These are phyloP conservation scores for Anthonomus grandis DNA, from an alignment of 1,140 invertebrate genomes.

Conservation along the genomic window DNA sequence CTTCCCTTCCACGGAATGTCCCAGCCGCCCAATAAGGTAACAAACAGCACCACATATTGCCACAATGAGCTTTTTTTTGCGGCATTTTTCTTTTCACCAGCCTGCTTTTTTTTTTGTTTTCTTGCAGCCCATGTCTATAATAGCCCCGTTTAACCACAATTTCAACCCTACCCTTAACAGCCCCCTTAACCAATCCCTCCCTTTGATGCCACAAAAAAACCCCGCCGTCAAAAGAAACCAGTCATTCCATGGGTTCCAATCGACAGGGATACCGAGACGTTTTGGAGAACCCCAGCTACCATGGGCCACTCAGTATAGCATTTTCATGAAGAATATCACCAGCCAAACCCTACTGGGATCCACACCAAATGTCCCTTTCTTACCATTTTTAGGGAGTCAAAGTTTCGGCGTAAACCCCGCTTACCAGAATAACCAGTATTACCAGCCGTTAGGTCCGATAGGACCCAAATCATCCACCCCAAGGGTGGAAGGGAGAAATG, in stretches of 20 bases:
- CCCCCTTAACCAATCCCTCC: conserved; percentile 11
- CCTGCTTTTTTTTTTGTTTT: conserved; percentile 34
- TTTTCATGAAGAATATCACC: conserved; percentile 19
- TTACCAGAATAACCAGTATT: conserved; percentile 24
- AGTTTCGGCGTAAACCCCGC: conserved; percentile 1
- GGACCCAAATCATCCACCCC: not conserved
- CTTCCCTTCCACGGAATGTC: conserved; percentile 89
- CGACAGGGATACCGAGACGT: not conserved
- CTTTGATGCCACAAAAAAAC: conserved; percentile 3
- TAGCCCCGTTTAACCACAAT: conserved; percentile 44
- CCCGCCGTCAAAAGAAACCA: conserved; percentile 39
- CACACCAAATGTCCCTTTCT: conserved; percentile 11
- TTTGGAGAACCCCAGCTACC: conserved; percentile 12
- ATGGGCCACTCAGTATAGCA: conserved; percentile 24
- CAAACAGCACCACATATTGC: conserved; percentile 9
- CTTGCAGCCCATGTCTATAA: conserved; percentile 48
- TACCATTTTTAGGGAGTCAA: not conserved
- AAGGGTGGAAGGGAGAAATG: conserved; percentile 33
- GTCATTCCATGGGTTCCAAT: conserved; percentile 46
- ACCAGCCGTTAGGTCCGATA: conserved; percentile 4
- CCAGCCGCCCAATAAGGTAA: conserved; percentile 86
- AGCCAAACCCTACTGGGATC: conserved; percentile 12
- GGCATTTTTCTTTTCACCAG: conserved; percentile 24
- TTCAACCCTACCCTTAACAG: conserved; percentile 3
- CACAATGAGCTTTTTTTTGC: conserved; percentile 1